phyloP scores from a whole-genome alignment of 2,113 vertebrate genomes.

The Corapipo altera region DNA sequence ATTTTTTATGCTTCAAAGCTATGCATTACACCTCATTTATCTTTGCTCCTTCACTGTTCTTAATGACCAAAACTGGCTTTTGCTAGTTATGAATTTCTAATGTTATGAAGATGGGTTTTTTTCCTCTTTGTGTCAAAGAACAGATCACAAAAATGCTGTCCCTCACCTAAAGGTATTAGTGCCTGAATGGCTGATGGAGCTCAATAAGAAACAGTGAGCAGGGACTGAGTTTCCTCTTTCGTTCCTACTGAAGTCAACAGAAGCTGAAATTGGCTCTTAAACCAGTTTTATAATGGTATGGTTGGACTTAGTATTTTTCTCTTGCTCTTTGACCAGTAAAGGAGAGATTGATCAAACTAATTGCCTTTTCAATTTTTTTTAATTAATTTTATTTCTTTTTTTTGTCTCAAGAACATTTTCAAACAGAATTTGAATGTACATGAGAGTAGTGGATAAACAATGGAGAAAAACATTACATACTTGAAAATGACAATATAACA shows the following conservation, averaged over 20 bases:
- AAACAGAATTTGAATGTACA: background rate
- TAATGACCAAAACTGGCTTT: conserved; percentile 5
- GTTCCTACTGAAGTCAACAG: background rate
- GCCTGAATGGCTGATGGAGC: background rate
- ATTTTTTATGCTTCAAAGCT: conserved; percentile 38
- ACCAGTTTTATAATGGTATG: background rate
- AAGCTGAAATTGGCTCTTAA: background rate
- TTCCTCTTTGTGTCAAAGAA: background rate
- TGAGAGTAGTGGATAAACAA: background rate
- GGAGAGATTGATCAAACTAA: background rate
- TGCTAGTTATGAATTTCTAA: background rate
- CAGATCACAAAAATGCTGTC: background rate
- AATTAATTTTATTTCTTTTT: background rate
- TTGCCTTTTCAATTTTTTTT: background rate
- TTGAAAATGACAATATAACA: background rate
- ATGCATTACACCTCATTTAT: background rate
- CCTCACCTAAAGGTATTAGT: background rate
- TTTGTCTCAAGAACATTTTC: background rate
- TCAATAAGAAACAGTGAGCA: background rate
- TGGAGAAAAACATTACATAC: background rate
- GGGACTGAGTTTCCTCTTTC: background rate
- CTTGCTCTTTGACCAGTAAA: background rate
- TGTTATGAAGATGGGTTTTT: background rate
- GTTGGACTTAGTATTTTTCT: background rate
- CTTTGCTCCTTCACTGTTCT: background rate